phyloP scores from a whole-genome alignment of 1,140 invertebrate species.

The Antheraea pernyi region DNA sequence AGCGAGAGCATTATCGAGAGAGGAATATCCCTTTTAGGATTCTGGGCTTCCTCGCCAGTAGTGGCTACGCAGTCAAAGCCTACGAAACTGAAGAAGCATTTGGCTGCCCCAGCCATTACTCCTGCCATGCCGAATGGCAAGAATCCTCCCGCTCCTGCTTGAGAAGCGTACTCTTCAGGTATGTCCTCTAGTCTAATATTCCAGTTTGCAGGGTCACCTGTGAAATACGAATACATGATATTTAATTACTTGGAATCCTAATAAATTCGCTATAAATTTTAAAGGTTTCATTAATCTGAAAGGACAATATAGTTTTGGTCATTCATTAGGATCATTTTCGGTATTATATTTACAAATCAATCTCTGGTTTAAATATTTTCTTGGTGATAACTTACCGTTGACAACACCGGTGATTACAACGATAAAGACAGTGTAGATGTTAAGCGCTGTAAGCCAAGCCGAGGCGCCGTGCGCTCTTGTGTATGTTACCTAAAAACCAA shows the following conservation, averaged over 20 bases:
- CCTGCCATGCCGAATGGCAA: constrained; percentile 90
- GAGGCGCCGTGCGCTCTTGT: too few species aligned
- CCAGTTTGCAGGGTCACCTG: constrained; percentile 85
- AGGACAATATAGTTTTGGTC: constrained; percentile 47
- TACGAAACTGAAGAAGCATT: constrained; percentile 95
- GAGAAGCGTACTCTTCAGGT: constrained; percentile 63
- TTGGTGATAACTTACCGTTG: too few species aligned
- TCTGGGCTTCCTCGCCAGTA: constrained; percentile 91
- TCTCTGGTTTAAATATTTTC: too few species aligned
- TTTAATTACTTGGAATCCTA: constrained; percentile 81
- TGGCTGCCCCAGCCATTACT: constrained; percentile 91
- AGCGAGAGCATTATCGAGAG: constrained; percentile 91
- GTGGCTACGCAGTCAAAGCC: constrained; percentile 95
- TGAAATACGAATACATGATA: neutral
- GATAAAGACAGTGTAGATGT: constrained; percentile 90
- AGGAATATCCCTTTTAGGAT: constrained; percentile 92
- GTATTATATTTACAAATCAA: too few species aligned
- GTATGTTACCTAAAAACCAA: too few species aligned
- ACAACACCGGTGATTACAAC: constrained; percentile 87
- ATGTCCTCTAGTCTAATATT: constrained; percentile 80
- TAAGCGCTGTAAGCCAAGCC: constrained; percentile 93
- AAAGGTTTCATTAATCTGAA: constrained; percentile 41
- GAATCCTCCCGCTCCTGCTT: constrained; percentile 87
- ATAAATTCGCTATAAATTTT: too few species aligned
- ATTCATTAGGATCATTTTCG: too few species aligned